Percentiles rank a stretch among this genome's conserved stretches.
Conservation (phyloP, 30 jellyfish, hydroid and myxozoan genomes). For the Hydra vulgaris region DNA sequence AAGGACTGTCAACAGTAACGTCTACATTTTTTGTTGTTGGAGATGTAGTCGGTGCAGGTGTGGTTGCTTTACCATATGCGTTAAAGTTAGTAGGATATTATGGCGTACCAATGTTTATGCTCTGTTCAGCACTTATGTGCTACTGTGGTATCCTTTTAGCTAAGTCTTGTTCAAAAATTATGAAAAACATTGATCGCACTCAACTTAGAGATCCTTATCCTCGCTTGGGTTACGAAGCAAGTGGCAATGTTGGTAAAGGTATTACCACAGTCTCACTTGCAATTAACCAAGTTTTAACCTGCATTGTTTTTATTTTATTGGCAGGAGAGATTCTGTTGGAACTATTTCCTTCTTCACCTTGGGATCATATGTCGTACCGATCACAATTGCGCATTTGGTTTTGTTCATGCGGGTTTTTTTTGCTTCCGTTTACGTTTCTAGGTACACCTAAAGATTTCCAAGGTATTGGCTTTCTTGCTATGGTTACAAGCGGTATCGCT, state of each 20-base stretch:
- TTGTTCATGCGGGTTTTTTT: conserved; percentile 44
- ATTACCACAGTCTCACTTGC: conserved; percentile 46
- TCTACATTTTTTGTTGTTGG: conserved; percentile 88
- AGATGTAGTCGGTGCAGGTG: conserved; percentile 89
- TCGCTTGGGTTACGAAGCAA: conserved; percentile 61
- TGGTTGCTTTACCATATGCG: conserved; percentile 79
- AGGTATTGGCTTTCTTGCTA: conserved; percentile 84
- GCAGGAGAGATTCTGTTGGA: conserved; percentile 80
- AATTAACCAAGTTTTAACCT: conserved; percentile 43
- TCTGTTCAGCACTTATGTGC: conserved; percentile 47
- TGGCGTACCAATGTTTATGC: conserved; percentile 64
- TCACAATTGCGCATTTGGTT: conserved; percentile 75
- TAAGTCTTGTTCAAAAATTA: conserved; percentile 40
- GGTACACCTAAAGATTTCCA: conserved; percentile 90
- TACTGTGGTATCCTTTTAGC: conserved; percentile 77
- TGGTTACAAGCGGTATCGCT: conserved; percentile 63
- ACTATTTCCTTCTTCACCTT: conserved; percentile 46
- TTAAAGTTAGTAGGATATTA: conserved; percentile 65
- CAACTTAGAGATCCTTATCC: conserved; percentile 86
- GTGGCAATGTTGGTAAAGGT: conserved; percentile 44
- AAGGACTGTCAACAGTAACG: conserved; percentile 40
- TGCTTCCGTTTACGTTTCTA: conserved; percentile 70
- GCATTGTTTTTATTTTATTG: conserved; percentile 63
- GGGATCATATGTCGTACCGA: conserved; percentile 35
- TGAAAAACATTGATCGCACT: conserved; percentile 32